These are phyloP conservation scores for Trematocara variabile DNA, from an alignment of 2,113 vertebrate genomes.

Conservation along the genomic window DNA sequence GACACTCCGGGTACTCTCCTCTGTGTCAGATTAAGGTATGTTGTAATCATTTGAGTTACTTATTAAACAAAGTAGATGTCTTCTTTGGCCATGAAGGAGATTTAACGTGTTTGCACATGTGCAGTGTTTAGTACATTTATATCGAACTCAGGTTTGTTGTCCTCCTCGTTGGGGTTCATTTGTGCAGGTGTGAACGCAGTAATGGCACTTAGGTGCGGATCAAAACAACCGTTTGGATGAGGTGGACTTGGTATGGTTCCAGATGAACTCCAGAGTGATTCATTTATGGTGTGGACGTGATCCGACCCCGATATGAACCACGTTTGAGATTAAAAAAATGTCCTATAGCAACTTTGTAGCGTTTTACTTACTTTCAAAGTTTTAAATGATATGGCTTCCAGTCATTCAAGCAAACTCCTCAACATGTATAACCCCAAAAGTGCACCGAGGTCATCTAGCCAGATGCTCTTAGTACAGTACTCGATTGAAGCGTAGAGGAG, in stretches of 20 bases:
- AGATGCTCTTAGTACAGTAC: not conserved
- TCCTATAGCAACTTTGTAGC: not conserved
- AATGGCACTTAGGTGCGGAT: not conserved
- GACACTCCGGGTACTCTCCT: not conserved
- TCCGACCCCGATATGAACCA: rapidly evolving
- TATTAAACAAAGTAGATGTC: not conserved
- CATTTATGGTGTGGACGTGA: not conserved
- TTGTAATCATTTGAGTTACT: not conserved
- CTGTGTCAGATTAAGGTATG: not conserved
- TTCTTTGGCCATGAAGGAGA: not conserved
- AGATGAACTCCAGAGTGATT: not conserved
- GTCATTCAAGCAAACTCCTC: not conserved
- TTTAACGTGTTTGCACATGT: not conserved
- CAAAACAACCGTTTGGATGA: not conserved
- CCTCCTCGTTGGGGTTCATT: not conserved
- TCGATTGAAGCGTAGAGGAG: not conserved
- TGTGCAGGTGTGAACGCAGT: not conserved
- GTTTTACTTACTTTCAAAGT: no score
- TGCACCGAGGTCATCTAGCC: not conserved
- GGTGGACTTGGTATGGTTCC: not conserved
- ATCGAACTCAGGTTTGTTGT: not conserved
- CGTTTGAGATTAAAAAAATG: not conserved
- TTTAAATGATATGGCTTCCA: not conserved
- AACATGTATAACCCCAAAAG: not conserved
- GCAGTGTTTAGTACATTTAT: not conserved